Percentiles rank a stretch among this genome's conserved stretches.
Evolutionary conservation across 2,113 vertebrate species (phyloP).

Genomic region (Melanostigma gelatinosum): DNA sequence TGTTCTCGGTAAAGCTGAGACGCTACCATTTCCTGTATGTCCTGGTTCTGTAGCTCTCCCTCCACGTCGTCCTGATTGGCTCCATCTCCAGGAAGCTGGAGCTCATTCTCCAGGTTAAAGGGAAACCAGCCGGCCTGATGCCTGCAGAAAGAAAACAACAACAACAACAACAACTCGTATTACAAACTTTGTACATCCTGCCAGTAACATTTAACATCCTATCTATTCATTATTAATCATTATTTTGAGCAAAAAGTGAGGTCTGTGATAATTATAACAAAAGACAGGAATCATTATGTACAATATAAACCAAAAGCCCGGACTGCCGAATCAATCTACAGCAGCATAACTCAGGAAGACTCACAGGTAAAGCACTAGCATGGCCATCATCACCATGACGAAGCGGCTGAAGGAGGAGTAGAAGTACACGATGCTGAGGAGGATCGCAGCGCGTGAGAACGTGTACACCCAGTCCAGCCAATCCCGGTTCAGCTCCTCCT

Average conservation of each 20-base stretch:
- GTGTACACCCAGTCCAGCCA: constrained; percentile 99
- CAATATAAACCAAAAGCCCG: neutral
- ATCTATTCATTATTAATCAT: neutral
- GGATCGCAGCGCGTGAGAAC: constrained; percentile 89
- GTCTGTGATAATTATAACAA: neutral
- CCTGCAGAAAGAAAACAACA: constrained; percentile 74
- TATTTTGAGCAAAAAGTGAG: neutral
- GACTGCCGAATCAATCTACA: neutral
- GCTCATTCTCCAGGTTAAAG: constrained; percentile 91
- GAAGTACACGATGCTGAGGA: constrained; percentile 97
- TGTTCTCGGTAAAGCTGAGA: neutral
- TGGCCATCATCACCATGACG: constrained; percentile 96
- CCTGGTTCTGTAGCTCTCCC: constrained; percentile 83
- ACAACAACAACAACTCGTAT: neutral
- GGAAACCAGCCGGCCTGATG: constrained; percentile 98
- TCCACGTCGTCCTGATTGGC: constrained; percentile 87
- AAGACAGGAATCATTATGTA: neutral
- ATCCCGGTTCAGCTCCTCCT: constrained; percentile 95
- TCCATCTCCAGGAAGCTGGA: constrained; percentile 84
- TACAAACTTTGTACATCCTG: neutral
- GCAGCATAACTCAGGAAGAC: constrained; percentile 57
- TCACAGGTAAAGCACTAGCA: constrained; percentile 98
- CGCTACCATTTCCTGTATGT: constrained; percentile 91
- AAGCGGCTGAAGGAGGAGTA: constrained; percentile 98
- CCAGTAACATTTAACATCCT: neutral